phyloP scores from a whole-genome alignment of 2,113 vertebrate species.

The Formicarius rufipectus region DNA sequence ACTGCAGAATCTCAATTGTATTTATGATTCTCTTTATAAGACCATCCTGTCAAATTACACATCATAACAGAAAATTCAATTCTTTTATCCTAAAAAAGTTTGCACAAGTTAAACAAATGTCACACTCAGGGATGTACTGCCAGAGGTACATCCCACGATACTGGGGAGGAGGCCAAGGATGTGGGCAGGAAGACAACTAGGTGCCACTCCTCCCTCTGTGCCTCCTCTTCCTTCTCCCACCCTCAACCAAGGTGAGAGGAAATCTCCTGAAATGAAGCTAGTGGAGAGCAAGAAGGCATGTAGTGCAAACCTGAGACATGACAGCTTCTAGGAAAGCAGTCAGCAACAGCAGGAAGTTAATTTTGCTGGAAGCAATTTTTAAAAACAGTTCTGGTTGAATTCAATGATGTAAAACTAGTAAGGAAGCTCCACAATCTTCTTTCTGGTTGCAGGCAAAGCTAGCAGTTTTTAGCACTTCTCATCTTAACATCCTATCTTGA shows the following conservation, averaged over 20 bases:
- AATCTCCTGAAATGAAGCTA: background rate
- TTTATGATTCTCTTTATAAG: slow-evolving; percentile 34
- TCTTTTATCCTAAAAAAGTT: background rate
- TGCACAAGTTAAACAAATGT: background rate
- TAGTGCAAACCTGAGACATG: background rate
- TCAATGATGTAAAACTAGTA: background rate
- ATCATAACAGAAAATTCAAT: slow-evolving; percentile 21
- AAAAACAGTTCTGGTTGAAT: background rate
- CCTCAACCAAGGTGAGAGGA: background rate
- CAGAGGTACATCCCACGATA: background rate
- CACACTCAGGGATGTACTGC: accelerated
- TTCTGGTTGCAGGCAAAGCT: background rate
- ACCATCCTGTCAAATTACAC: slow-evolving; percentile 19
- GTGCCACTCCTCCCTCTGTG: background rate
- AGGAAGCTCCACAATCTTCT: background rate
- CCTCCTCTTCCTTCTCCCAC: background rate
- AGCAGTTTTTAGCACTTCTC: background rate
- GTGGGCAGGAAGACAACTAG: background rate
- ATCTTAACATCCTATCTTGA: slow-evolving; percentile 26
- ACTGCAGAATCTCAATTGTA: background rate
- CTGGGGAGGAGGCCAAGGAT: background rate
- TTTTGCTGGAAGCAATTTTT: background rate
- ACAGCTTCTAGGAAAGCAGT: background rate
- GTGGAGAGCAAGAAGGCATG: accelerated
- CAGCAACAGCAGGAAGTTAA: background rate